Conservation (phyloP, 1,140 invertebrate species). For the Venustaconcha ellipsiformis region DNA sequence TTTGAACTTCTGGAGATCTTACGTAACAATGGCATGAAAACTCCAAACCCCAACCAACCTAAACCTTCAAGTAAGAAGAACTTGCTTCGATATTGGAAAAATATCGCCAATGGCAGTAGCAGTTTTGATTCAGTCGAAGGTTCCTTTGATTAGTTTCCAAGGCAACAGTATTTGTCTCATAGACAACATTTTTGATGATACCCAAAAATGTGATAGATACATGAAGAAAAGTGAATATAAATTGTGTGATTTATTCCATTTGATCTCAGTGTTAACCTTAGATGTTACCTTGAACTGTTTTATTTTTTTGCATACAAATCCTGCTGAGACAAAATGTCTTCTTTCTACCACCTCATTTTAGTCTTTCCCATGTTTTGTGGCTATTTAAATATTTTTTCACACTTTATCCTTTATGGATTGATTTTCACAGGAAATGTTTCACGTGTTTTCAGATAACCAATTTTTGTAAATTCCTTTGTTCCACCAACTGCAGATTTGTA, state of each 20-base stretch:
- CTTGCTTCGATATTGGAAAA: constrained; percentile 55
- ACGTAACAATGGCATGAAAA: constrained; percentile 69
- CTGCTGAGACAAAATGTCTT: too few relatives aligned
- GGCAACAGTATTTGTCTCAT: not conserved
- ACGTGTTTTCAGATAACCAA: too few relatives aligned
- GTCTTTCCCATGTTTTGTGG: too few relatives aligned
- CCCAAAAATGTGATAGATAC: not conserved
- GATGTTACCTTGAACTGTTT: constrained; percentile 2
- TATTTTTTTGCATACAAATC: not conserved
- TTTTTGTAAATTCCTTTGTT: too few relatives aligned
- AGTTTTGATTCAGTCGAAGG: constrained; percentile 43
- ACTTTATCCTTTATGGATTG: too few relatives aligned
- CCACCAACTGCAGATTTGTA: too few relatives aligned
- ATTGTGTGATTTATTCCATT: not conserved
- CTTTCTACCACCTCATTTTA: too few relatives aligned
- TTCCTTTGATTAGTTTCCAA: not conserved
- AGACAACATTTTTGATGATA: not conserved
- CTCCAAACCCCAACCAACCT: constrained; percentile 58
- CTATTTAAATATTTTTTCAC: too few relatives aligned
- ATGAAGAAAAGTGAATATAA: not conserved
- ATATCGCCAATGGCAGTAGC: constrained; percentile 42
- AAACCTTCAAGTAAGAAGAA: constrained; percentile 66
- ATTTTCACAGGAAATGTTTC: too few relatives aligned
- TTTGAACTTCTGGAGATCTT: constrained; percentile 94
- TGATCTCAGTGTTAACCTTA: not conserved